Evolutionary conservation across 2,797 vertebrate genomes (phyloP).

Genomic region (Macropus fuliginosus): DNA sequence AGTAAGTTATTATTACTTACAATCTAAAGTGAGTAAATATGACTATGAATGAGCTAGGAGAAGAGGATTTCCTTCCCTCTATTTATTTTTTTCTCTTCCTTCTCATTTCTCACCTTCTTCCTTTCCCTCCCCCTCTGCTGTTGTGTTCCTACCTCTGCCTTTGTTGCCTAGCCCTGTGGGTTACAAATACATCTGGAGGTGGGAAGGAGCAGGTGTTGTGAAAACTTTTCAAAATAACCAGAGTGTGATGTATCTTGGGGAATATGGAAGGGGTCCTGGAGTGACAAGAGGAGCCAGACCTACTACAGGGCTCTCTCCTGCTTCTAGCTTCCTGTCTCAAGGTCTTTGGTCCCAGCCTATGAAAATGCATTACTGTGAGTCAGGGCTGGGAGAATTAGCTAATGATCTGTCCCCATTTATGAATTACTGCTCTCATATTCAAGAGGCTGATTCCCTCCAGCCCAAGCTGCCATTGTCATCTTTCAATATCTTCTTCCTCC

Average conservation of each 20-base stretch:
- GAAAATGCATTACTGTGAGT: background rate
- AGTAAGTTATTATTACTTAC: background rate
- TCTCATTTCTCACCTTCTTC: background rate
- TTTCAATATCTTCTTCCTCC: background rate
- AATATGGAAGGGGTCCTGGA: background rate
- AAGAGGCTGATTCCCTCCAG: background rate
- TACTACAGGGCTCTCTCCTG: background rate
- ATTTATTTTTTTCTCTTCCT: background rate
- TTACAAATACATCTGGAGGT: background rate
- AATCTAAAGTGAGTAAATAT: background rate
- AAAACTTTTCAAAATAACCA: background rate
- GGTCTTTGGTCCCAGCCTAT: background rate
- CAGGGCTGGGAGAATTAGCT: background rate
- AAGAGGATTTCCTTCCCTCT: background rate
- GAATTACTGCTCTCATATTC: background rate
- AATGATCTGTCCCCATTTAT: background rate
- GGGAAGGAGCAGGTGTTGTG: background rate
- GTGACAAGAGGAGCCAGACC: background rate
- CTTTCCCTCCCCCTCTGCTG: background rate
- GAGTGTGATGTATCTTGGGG: background rate
- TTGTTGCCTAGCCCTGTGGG: background rate
- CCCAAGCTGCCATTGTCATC: background rate
- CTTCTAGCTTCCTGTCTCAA: background rate
- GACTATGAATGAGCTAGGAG: background rate
- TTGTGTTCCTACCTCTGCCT: background rate